Evolutionary conservation across 1,140 invertebrate species (phyloP).

Genomic region (Aphidius gifuensis): DNA sequence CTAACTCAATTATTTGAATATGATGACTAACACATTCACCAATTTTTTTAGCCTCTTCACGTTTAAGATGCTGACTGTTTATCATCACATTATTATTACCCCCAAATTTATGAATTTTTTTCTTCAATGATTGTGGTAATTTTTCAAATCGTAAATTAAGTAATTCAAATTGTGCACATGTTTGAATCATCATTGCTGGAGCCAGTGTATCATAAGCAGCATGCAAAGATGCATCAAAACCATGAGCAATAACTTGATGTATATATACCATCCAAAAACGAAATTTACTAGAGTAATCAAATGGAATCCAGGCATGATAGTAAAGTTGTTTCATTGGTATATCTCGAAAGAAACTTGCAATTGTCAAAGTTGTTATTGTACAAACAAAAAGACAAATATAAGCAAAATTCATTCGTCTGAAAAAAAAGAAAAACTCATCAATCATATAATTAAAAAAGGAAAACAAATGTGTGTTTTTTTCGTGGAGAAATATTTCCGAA

Average conservation of each 20-base stretch:
- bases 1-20: slow-evolving; percentile 14
- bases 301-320: slow-evolving; percentile 7
- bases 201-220: slow-evolving; percentile 15
- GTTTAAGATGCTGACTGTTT: neutral
- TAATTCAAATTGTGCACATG: slow-evolving; percentile 16
- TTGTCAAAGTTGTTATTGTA: slow-evolving; percentile 2
- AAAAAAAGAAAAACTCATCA: neutral
- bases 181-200: slow-evolving; percentile 13
- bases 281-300: neutral
- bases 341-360: slow-evolving; percentile 5
- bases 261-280: slow-evolving; percentile 4
- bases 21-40: slow-evolving; percentile 16
- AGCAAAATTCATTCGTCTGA: neutral
- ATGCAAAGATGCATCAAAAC: slow-evolving; percentile 1
- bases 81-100: neutral
- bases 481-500: no score
- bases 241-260: slow-evolving; percentile 5
- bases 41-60: slow-evolving; percentile 3
- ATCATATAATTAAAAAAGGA: neutral
- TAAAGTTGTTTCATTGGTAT: slow-evolving; percentile 1
- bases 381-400: slow-evolving; percentile 4
- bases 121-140: slow-evolving; percentile 1
- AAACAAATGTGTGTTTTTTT: neutral
- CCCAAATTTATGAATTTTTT: neutral
- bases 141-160: slow-evolving; percentile 2